Evolutionary conservation across 2,797 vertebrate genomes (phyloP).

Genomic region (Tragopan temminckii): DNA sequence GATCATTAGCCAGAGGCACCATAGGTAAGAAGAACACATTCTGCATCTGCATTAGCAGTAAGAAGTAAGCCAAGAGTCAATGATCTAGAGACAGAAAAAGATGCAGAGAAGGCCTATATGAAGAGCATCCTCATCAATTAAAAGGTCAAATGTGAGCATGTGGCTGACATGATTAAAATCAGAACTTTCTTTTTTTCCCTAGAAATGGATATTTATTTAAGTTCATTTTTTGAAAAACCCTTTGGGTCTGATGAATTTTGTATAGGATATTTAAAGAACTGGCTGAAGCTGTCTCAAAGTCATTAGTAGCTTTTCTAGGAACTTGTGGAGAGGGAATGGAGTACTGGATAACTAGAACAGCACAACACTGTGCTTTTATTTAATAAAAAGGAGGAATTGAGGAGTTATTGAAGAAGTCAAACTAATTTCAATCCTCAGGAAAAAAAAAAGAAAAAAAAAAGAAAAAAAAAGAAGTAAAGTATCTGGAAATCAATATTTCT

Average conservation of each 20-base stretch:
- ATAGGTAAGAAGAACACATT: neutral
- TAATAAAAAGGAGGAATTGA: neutral
- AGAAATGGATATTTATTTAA: neutral
- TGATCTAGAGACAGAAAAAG: neutral
- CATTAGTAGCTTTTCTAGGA: slow-evolving; percentile 15
- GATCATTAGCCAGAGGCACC: neutral
- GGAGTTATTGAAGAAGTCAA: slow-evolving; percentile 10
- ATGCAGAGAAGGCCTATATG: neutral
- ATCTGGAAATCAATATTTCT: slow-evolving; percentile 62
- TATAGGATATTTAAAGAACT: slow-evolving; percentile 4
- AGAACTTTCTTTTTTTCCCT: neutral
- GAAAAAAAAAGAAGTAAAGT: slow-evolving; percentile 27
- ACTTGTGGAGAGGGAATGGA: neutral
- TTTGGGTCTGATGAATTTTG: slow-evolving; percentile 23
- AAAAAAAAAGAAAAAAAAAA: neutral
- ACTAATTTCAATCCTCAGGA: neutral
- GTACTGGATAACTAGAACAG: neutral
- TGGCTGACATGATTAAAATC: neutral
- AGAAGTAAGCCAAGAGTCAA: neutral
- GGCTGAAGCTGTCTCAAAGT: slow-evolving; percentile 21
- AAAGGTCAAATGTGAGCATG: neutral
- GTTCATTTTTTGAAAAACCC: neutral
- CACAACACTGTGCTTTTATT: neutral
- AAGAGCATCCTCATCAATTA: neutral
- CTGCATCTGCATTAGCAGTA: neutral